phyloP scores from a whole-genome alignment of 2,113 vertebrate genomes.

The Eira barbara region DNA sequence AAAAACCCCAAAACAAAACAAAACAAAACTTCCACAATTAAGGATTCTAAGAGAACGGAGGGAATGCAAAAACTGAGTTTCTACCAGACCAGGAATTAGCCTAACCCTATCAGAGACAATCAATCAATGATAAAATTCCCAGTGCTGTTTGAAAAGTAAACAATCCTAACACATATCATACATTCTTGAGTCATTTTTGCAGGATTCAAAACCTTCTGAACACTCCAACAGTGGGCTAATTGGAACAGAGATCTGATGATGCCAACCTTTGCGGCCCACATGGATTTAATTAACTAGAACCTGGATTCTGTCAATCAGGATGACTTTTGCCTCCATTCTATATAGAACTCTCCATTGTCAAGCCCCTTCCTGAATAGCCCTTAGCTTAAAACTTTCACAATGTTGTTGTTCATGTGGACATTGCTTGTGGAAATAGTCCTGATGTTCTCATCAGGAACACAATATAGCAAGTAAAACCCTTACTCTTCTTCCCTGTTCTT shows the following conservation, averaged over 20 bases:
- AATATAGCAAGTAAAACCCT: not conserved
- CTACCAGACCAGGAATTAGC: not conserved
- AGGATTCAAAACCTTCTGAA: not conserved
- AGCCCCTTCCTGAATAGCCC: not conserved
- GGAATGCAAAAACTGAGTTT: not conserved
- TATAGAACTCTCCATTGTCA: not conserved
- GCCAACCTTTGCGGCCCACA: not conserved
- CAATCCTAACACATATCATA: not conserved
- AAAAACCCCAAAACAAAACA: not conserved
- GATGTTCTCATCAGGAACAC: not conserved
- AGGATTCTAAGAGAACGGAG: not conserved
- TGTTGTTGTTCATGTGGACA: not conserved
- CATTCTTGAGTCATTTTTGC: not conserved
- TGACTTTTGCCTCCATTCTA: not conserved
- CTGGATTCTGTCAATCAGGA: not conserved
- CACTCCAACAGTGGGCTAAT: not conserved
- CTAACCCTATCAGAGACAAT: not conserved
- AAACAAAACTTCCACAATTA: not conserved
- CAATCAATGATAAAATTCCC: not conserved
- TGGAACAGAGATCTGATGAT: not conserved
- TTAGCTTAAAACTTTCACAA: not conserved
- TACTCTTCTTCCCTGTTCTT: not conserved
- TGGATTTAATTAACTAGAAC: not conserved
- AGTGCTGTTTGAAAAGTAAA: not conserved
- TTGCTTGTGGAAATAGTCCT: not conserved